These are phyloP conservation scores for Ammodytes marinus DNA, from an alignment of 2,113 vertebrate genomes.

Conservation along the genomic window DNA sequence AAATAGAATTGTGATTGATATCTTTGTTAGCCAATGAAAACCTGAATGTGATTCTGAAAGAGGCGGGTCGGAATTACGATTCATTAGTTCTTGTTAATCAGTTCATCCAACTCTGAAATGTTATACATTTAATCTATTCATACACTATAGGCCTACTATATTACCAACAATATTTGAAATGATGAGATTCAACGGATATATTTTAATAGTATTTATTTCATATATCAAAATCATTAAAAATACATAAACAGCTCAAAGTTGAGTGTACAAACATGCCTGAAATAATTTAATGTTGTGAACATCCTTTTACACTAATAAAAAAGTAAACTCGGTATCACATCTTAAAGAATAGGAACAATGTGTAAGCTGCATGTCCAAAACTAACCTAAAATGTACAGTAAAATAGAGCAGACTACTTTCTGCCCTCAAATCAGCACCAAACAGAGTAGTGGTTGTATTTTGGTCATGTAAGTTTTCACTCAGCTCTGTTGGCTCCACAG, in stretches of 20 bases:
- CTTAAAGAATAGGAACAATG: not conserved
- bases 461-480: not conserved
- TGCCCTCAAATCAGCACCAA: constrained; percentile 7
- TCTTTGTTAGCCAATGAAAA: constrained; percentile 35
- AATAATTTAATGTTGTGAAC: constrained; percentile 39
- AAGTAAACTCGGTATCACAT: not conserved
- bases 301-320: not conserved
- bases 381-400: not conserved
- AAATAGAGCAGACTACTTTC: not conserved
- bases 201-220: constrained; percentile 59
- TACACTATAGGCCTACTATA: not conserved
- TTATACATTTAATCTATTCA: not conserved
- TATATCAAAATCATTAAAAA: constrained; percentile 43
- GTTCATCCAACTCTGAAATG: not conserved
- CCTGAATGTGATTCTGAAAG: not conserved
- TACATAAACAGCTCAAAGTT: constrained; percentile 34
- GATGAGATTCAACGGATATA: not conserved
- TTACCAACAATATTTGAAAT: not conserved
- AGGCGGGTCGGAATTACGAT: not conserved
- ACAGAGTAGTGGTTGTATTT: not conserved
- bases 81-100: not conserved
- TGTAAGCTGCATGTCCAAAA: not conserved
- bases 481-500: not conserved
- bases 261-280: constrained; percentile 53
- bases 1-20: constrained; percentile 1